Conservation (phyloP, 2,888 invertebrate genomes). For the Spatulosminthurus flaviceps region DNA sequence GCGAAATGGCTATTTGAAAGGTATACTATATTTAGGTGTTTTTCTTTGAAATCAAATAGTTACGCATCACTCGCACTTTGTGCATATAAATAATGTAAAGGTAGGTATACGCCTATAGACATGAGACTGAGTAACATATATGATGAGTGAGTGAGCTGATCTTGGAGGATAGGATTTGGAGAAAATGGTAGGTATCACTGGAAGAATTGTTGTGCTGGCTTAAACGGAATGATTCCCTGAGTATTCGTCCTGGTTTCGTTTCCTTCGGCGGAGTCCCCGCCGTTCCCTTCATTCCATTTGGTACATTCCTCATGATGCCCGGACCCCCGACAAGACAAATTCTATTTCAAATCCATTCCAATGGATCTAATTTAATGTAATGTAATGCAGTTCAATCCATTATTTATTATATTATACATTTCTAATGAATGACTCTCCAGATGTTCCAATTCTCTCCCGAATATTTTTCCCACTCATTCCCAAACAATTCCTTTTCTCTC, state of each 20-base stretch:
- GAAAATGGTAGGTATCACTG: conserved; percentile 18
- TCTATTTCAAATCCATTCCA: conserved; percentile 50
- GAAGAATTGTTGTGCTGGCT: conserved; percentile 40
- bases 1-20: conserved; percentile 11
- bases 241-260: conserved; percentile 32
- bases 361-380: conserved; percentile 51
- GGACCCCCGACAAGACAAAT: conserved; percentile 50
- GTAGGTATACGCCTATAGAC: not conserved
- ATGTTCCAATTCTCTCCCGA: conserved; percentile 35
- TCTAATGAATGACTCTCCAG: conserved; percentile 50
- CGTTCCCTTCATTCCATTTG: conserved; percentile 44
- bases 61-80: too few species aligned
- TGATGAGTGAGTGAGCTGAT: conserved; percentile 4
- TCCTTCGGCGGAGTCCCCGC: conserved; percentile 45
- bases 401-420: conserved; percentile 46
- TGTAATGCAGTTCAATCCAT: conserved; percentile 50
- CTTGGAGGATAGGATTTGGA: conserved; percentile 18
- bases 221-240: conserved; percentile 19
- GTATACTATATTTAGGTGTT: conserved; percentile 14
- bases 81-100: not conserved
- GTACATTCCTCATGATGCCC: conserved; percentile 44
- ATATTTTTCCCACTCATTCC: conserved; percentile 6
- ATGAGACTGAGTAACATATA: not conserved
- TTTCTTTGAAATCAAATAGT: not conserved
- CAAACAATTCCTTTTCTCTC: not conserved